Percentiles rank a stretch among this genome's conserved stretches.
Evolutionary conservation across 2,797 vertebrate species (phyloP).

Genomic region (Amphiprion clarkii): DNA sequence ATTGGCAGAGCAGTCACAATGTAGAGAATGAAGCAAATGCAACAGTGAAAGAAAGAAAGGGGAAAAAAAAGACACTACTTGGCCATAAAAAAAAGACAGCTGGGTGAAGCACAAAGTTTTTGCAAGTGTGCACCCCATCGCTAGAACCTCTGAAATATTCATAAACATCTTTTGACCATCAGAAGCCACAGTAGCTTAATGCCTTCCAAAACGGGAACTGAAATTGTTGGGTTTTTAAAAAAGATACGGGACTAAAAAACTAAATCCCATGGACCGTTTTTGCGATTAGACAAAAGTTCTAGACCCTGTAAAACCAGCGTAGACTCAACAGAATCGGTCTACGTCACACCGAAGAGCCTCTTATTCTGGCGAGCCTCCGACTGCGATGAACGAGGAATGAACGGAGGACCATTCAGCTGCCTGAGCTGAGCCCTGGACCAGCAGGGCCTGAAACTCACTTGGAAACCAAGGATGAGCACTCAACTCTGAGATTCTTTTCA

Average conservation of each 20-base stretch:
- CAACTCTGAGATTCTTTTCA: constrained; percentile 44
- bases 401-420: constrained; percentile 77
- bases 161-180: constrained; percentile 64
- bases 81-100: constrained; percentile 53
- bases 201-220: constrained; percentile 65
- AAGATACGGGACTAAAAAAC: constrained; percentile 53
- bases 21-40: constrained; percentile 57
- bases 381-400: constrained; percentile 61
- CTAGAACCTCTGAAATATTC: constrained; percentile 76
- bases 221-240: constrained; percentile 46
- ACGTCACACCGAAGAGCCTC: constrained; percentile 52
- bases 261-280: constrained; percentile 60
- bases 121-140: constrained; percentile 60
- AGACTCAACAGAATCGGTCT: constrained; percentile 56
- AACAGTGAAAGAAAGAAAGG: constrained; percentile 18
- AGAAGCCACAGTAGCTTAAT: constrained; percentile 55
- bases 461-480: constrained; percentile 58
- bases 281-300: constrained; percentile 67
- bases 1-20: constrained; percentile 66
- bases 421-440: constrained; percentile 80
- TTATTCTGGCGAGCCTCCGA: constrained; percentile 59
- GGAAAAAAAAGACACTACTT: constrained; percentile 45
- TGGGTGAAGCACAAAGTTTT: constrained; percentile 67
- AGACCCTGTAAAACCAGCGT: constrained; percentile 75
- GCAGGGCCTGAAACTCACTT: constrained; percentile 76